phyloP scores from a whole-genome alignment of 2,113 vertebrate genomes.

The Gobio gobio region DNA sequence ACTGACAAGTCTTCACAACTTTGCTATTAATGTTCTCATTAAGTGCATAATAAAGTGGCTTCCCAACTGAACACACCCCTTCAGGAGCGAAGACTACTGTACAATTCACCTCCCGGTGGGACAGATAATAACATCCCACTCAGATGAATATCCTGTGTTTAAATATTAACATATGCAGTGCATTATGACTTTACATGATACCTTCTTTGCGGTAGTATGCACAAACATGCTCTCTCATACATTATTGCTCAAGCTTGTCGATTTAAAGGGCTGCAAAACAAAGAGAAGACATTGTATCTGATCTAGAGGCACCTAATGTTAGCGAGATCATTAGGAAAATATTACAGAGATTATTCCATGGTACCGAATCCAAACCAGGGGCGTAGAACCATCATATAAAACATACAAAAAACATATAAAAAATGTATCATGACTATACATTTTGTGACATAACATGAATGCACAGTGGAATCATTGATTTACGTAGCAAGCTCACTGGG shows the following conservation, averaged over 20 bases:
- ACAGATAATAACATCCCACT: neutral
- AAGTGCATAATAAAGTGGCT: conserved; percentile 30
- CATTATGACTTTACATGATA: neutral
- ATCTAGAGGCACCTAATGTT: neutral
- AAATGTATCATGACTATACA: neutral
- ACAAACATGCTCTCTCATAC: neutral
- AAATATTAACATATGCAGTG: neutral
- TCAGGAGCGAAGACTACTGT: neutral
- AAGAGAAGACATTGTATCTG: neutral
- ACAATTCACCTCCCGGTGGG: neutral
- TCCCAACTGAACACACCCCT: conserved; percentile 30
- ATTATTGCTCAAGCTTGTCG: neutral
- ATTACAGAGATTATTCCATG: neutral
- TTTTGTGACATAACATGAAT: neutral
- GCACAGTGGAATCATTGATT: neutral
- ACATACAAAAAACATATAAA: neutral
- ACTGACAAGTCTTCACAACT: conserved; percentile 44
- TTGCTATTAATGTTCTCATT: conserved; percentile 36
- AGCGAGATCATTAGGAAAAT: neutral
- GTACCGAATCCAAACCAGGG: neutral
- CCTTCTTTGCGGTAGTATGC: neutral
- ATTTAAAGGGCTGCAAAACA: neutral
- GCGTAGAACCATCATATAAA: neutral
- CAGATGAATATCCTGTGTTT: neutral
- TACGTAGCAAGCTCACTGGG: neutral